Evolutionary conservation across 2,888 invertebrate species (phyloP).

Genomic region (Apodemia duryi): DNA sequence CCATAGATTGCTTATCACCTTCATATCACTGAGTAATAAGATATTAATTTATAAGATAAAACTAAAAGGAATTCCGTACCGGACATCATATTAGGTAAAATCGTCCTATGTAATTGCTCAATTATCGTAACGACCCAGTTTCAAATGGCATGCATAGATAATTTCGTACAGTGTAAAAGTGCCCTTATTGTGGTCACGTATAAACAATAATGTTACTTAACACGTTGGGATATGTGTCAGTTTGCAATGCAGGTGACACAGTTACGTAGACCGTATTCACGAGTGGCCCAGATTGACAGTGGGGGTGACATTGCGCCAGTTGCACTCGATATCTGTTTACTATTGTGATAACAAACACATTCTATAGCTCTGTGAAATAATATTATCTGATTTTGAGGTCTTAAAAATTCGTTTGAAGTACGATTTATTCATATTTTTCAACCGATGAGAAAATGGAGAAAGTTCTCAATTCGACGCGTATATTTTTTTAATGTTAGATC

Average conservation of each 20-base stretch:
- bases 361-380: too few species aligned
- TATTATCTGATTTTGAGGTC: too few species aligned
- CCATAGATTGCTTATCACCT: background rate
- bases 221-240: conserved; percentile 2
- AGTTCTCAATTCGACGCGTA: too few species aligned
- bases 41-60: conserved; percentile 18
- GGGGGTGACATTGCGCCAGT: conserved; percentile 52
- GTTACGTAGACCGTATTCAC: conserved; percentile 23
- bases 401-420: too few species aligned
- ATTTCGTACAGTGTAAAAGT: conserved; percentile 26
- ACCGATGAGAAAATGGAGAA: too few species aligned
- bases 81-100: conserved; percentile 40
- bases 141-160: conserved; percentile 42
- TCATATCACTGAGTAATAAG: background rate
- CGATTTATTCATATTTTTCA: too few species aligned
- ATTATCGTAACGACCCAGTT: conserved; percentile 52
- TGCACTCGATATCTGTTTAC: conserved; percentile 38
- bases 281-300: conserved; percentile 52
- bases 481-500: too few species aligned
- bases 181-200: conserved; percentile 20
- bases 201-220: conserved; percentile 31
- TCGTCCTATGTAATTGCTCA: conserved; percentile 45
- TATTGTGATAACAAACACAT: conserved; percentile 35
- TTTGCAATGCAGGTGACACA: conserved; percentile 12
- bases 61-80: conserved; percentile 29